phyloP scores from a whole-genome alignment of 92 coral and sea anemone genomes.

The Phenganax marumi region DNA sequence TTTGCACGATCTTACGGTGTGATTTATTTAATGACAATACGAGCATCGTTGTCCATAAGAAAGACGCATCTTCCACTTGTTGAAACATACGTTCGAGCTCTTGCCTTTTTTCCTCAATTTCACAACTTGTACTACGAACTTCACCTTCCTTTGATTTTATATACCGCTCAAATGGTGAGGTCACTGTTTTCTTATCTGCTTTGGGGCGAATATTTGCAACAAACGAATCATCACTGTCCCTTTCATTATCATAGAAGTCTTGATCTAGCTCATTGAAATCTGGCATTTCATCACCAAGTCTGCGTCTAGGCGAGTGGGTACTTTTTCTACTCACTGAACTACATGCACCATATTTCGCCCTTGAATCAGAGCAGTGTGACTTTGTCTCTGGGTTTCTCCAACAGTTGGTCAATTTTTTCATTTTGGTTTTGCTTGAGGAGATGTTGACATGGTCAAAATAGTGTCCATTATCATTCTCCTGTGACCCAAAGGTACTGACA shows the following conservation, averaged over 20 bases:
- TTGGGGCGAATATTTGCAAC: background rate
- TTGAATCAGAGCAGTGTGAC: constrained; percentile 10
- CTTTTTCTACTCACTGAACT: background rate
- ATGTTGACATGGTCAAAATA: constrained; percentile 8
- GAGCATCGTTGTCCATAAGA: constrained; percentile 42
- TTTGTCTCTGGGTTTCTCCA: constrained; percentile 28
- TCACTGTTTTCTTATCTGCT: background rate
- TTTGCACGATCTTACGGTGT: constrained; percentile 39
- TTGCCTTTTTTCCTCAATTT: background rate
- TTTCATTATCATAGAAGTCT: background rate
- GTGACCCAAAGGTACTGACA: constrained; percentile 54
- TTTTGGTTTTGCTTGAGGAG: constrained; percentile 4
- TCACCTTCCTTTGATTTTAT: background rate
- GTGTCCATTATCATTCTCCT: constrained; percentile 43
- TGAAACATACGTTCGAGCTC: constrained; percentile 1
- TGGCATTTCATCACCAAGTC: background rate
- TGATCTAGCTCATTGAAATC: background rate
- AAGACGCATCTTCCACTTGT: constrained; percentile 4
- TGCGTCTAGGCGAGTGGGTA: background rate
- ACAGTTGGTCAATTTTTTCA: constrained; percentile 38
- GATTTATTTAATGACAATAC: constrained; percentile 51
- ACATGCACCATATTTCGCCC: background rate
- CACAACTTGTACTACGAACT: background rate
- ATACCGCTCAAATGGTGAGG: background rate
- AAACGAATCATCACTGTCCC: background rate